These are phyloP conservation scores for Sepioteuthis lessoniana DNA, from an alignment of 2,888 invertebrate species.

Conservation along the genomic window DNA sequence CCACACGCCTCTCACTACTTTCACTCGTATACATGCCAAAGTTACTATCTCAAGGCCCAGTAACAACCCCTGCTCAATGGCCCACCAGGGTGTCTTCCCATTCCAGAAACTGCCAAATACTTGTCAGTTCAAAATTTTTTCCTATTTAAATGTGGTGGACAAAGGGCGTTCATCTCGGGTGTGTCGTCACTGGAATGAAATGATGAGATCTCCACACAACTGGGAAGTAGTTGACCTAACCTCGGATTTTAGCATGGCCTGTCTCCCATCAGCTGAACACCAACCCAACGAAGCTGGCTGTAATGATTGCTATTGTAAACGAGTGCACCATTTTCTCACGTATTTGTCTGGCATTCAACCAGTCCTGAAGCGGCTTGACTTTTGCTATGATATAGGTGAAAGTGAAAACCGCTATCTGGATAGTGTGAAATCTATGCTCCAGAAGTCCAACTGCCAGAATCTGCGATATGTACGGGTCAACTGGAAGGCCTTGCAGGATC, in stretches of 20 bases:
- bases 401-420: constrained; percentile 67
- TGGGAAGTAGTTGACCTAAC: constrained; percentile 69
- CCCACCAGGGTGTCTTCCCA: constrained; percentile 60
- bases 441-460: constrained; percentile 60
- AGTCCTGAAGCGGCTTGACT: constrained; percentile 66
- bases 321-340: constrained; percentile 66
- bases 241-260: constrained; percentile 68
- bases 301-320: constrained; percentile 65
- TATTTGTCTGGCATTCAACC: constrained; percentile 65
- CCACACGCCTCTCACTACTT: background rate
- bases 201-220: constrained; percentile 65
- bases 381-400: constrained; percentile 74
- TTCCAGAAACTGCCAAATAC: constrained; percentile 68
- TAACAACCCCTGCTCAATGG: background rate
- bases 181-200: constrained; percentile 65
- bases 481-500: constrained; percentile 72
- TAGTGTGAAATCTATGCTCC: constrained; percentile 64
- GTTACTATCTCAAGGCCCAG: background rate
- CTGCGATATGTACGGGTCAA: constrained; percentile 68
- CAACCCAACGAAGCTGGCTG: constrained; percentile 60
- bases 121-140: constrained; percentile 71
- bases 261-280: constrained; percentile 60
- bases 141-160: constrained; percentile 66
- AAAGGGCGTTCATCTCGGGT: constrained; percentile 68
- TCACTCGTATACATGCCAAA: background rate